phyloP scores from a whole-genome alignment of 1,140 invertebrate genomes.

The Oedothorax gibbosus region DNA sequence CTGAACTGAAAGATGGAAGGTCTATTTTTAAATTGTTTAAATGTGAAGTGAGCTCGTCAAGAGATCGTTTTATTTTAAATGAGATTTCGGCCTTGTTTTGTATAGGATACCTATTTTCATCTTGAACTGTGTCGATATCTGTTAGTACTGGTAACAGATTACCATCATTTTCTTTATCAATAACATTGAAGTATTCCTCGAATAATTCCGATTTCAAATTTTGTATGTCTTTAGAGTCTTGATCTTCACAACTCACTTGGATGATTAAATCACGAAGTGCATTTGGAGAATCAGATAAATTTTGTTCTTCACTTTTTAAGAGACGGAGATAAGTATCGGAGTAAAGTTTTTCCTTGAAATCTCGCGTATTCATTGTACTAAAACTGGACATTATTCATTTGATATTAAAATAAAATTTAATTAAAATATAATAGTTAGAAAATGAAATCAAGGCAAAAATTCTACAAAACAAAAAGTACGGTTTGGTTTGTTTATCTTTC shows the following conservation, averaged over 20 bases:
- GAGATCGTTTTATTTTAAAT: neutral
- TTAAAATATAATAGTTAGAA: too few relatives aligned
- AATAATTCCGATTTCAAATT: slow-evolving; percentile 25
- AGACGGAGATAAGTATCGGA: slow-evolving; percentile 19
- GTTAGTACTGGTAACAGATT: slow-evolving; percentile 13
- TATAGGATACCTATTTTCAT: neutral
- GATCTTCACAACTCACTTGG: neutral
- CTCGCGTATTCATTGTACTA: neutral
- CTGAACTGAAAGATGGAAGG: neutral
- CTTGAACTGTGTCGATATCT: neutral
- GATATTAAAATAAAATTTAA: too few relatives aligned
- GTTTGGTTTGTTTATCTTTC: too few relatives aligned
- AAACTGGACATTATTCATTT: too few relatives aligned
- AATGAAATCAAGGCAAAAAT: too few relatives aligned
- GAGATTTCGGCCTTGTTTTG: neutral
- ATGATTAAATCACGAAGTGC: slow-evolving; percentile 22
- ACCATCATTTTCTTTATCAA: neutral
- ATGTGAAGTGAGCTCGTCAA: neutral
- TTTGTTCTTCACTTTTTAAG: neutral
- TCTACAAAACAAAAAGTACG: too few relatives aligned
- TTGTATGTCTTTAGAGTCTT: neutral
- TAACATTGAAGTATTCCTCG: slow-evolving; percentile 12
- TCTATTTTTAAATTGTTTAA: neutral
- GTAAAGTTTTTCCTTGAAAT: slow-evolving; percentile 26
- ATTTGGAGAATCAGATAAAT: neutral